Conservation (phyloP, 1,140 invertebrate species). For the Onthophagus taurus region DNA sequence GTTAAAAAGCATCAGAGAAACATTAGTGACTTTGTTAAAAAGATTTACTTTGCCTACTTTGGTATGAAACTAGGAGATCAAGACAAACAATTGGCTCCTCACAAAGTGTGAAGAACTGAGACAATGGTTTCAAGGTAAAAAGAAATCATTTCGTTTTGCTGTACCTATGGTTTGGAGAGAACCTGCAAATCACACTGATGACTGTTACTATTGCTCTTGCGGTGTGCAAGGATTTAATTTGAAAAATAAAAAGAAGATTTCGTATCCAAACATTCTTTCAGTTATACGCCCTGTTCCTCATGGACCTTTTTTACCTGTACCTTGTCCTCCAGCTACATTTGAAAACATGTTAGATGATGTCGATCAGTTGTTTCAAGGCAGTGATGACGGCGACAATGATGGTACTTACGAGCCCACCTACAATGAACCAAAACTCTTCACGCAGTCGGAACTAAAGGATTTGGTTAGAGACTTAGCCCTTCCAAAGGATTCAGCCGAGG, state of each 20-base stretch:
- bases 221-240: constrained; percentile 7
- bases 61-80: too few relatives aligned
- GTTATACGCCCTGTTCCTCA: constrained; percentile 5
- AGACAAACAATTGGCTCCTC: too few relatives aligned
- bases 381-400: not conserved
- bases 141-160: too few relatives aligned
- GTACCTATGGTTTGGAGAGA: too few relatives aligned
- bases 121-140: too few relatives aligned
- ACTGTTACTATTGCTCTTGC: constrained; percentile 7
- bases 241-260: constrained; percentile 6
- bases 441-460: constrained; percentile 8
- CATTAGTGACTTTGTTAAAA: too few relatives aligned
- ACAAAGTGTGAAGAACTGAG: too few relatives aligned
- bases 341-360: constrained; percentile 4
- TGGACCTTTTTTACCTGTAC: constrained; percentile 4
- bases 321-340: constrained; percentile 2
- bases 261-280: constrained; percentile 7
- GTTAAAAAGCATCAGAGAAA: too few relatives aligned
- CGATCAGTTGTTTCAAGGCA: constrained; percentile 4
- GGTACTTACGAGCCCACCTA: not conserved
- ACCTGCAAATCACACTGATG: too few relatives aligned
- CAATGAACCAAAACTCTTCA: constrained; percentile 10
- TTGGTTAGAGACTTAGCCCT: constrained; percentile 8
- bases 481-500: constrained; percentile 3
- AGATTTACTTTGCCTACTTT: too few relatives aligned